Base-by-base conservation (phyloP, 2,888 invertebrate genomes). In the Barypeithes pellucidus region DNA sequence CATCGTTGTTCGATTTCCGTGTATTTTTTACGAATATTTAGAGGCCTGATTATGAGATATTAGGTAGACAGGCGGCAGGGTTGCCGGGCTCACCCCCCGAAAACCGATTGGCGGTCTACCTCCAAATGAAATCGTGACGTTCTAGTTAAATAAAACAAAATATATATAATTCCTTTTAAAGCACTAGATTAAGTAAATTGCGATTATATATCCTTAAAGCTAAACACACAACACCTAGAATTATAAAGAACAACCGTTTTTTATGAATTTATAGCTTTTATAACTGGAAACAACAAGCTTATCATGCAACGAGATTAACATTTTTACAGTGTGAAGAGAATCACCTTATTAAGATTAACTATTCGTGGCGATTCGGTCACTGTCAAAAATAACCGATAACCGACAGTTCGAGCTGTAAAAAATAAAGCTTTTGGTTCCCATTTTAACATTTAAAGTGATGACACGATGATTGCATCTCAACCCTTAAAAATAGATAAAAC, bases 171-270 rank as follows among this genome's bases (percentile, higher is more conserved):
- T 52, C 29, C 8, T 33, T 50, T 57, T 79, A 77, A 77, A 77
- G 47, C 66, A 73, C 45, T 66, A 50, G 41, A 52, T 33, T 66
- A 52, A 52, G 66, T 50, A 62, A 62, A 47, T 62, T 59, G 54
- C 24, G 65, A 57, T 52, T 66, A 65, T 57, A 33, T 47, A 50
- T 45, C 57, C 77, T 81, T 81, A 82, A 81, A 82, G 82, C 82
- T 84, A 84, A 82, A 85, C 85, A 85, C 84, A 85, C 84, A 84
- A 86, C 85, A 86, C 80, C 83, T 81, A 86, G 85, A 84, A 84
- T 84, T 85, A 85, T 84, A 85, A 85, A 85, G 84, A 84, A 85
- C 84, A 84, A 83, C 82, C 81, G 81, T 81, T 77, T 67, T 74
- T 62, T 78, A 57, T 78, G 80, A 80, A 78, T 83, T 84, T 84